Evolutionary conservation across 1,140 invertebrate species (phyloP), one percentile per base, ranked within the genome.

Genomic region (Popillia japonica): DNA sequence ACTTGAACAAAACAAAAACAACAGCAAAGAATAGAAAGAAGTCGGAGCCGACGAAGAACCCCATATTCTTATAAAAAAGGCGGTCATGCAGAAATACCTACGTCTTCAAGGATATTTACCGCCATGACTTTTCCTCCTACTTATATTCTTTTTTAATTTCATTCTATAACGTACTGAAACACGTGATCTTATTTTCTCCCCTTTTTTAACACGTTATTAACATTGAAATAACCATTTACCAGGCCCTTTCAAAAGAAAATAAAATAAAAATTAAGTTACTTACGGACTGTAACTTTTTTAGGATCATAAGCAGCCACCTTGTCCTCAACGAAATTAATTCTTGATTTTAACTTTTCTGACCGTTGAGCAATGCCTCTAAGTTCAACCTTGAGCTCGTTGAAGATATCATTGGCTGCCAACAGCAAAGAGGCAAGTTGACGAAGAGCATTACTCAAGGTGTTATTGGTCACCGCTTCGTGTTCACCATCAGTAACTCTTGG

Each of bases 251-350:
- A 14, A 48, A 10, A 3, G 44, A 48, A 48, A 48, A 3, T 2
- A 9, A n/a, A 14, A 14, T 42, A 42, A 42, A 6, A 10, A n/a
- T 59, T 59, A 59, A 59, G n/a, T 64, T 64, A 95, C 94, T 95
- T 91, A 95, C 94, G 94, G 88, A 95, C 94, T 91, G 92, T 89
- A 82, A 95, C 93, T 86, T 91, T 91, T 88, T 94, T 95, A 72
- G 94, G 93, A 87, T 95, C 93, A 87, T 91, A 92, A 72, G 85
- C 86, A 75, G 79, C 64, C 59, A 94, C 91, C 79, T 89, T 87
- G 77, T 90, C 88, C 81, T 92, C 90, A 74, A 95, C 88, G 34
- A 86, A 86, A 40, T 86, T 85, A 78, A 95, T 91, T 81, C 92
- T 91, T 17, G 85, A 85, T 82, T 90, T 90, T 59, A 94, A 90